A percentile compares a stretch with the other conserved stretches of the same genome.
Evolutionary conservation across 2,797 vertebrate species (phyloP).

Genomic region (Cryptoprocta ferox): DNA sequence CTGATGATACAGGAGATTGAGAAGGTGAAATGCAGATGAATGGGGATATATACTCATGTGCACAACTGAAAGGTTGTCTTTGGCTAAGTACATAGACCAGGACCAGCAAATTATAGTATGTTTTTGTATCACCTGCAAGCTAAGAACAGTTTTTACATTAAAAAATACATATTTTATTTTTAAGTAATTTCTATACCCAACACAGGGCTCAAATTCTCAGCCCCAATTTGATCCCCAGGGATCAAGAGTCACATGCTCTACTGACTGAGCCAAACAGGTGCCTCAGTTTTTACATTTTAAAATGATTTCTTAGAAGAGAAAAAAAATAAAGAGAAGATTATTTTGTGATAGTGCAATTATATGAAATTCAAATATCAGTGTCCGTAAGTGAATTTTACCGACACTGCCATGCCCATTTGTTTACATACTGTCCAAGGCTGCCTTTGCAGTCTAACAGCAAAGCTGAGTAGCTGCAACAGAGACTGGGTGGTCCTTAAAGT

Average conservation of each 20-base stretch:
- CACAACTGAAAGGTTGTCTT: neutral
- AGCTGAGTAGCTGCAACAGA: neutral
- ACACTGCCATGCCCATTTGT: neutral
- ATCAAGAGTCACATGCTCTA: neutral
- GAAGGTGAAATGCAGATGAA: neutral
- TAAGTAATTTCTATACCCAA: neutral
- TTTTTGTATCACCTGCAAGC: neutral
- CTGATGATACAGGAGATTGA: neutral
- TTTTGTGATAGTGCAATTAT: conserved; percentile 41
- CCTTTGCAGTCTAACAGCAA: neutral
- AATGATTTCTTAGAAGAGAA: neutral
- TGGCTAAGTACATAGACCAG: neutral
- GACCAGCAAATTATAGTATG: neutral
- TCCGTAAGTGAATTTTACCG: neutral
- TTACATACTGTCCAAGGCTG: neutral
- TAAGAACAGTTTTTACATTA: neutral
- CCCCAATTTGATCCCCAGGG: neutral
- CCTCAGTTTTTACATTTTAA: neutral
- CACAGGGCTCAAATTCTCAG: neutral
- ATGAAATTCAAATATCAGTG: conserved; percentile 39
- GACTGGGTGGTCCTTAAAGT: neutral
- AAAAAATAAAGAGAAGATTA: neutral
- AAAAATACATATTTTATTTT: neutral
- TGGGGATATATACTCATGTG: no score
- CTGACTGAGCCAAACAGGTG: neutral